These are phyloP conservation scores for Cephus runcator DNA, from an alignment of 2,888 invertebrate species.

Conservation along the genomic window DNA sequence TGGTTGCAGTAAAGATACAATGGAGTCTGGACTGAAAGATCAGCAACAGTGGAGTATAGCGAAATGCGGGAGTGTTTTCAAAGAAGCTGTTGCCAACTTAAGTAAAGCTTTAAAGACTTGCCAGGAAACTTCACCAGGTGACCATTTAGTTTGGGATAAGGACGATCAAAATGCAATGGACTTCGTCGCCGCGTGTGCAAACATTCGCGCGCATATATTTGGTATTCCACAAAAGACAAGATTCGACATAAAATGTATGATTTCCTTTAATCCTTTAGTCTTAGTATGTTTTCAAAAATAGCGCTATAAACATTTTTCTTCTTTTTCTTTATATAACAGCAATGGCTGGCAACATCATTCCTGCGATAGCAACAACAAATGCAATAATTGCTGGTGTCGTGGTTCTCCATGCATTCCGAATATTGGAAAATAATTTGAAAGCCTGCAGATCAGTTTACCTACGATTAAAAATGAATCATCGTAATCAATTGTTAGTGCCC, in stretches of 20 bases:
- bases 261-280: neutral
- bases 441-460: slow-evolving; percentile 83
- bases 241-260: slow-evolving; percentile 94
- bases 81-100: slow-evolving; percentile 74
- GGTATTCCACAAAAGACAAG: slow-evolving; percentile 87
- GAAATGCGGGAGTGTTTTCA: slow-evolving; percentile 80
- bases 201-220: slow-evolving; percentile 91
- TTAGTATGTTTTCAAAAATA: neutral
- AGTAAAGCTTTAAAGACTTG: slow-evolving; percentile 70
- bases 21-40: slow-evolving; percentile 73
- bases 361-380: slow-evolving; percentile 99
- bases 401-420: slow-evolving; percentile 85
- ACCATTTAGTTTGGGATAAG: slow-evolving; percentile 95
- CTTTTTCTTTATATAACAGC: slow-evolving; percentile 68
- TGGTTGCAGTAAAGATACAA: slow-evolving; percentile 68
- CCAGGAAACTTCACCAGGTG: slow-evolving; percentile 67
- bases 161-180: slow-evolving; percentile 94
- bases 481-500: slow-evolving; percentile 79
- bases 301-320: slow-evolving; percentile 4
- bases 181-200: slow-evolving; percentile 96
- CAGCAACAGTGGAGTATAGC: slow-evolving; percentile 83
- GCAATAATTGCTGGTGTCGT: slow-evolving; percentile 98
- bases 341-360: slow-evolving; percentile 99
- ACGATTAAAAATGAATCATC: slow-evolving; percentile 78
- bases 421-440: slow-evolving; percentile 75